These are phyloP conservation scores for Anableps anableps DNA, from an alignment of 2,797 vertebrate species.

Conservation along the genomic window DNA sequence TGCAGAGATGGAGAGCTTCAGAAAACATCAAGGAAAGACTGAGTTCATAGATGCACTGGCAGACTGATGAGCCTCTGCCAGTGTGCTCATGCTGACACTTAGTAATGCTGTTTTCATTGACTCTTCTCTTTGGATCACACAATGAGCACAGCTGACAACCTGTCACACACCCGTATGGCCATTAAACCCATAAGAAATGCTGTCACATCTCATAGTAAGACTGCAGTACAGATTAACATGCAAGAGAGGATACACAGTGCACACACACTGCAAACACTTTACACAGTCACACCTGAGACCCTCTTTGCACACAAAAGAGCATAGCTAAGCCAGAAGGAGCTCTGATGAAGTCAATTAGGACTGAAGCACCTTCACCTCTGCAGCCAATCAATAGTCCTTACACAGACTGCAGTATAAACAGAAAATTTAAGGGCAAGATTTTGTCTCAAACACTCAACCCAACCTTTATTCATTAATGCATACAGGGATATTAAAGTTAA, in stretches of 20 bases:
- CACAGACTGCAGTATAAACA: conserved; percentile 65
- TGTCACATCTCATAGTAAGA: conserved; percentile 30
- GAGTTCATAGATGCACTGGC: conserved; percentile 18
- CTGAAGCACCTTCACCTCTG: conserved; percentile 52
- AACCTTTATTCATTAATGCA: conserved; percentile 52
- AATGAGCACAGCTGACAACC: conserved; percentile 19
- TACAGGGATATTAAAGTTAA: conserved; percentile 30
- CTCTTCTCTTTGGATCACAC: conserved; percentile 27
- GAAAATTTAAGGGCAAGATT: conserved; percentile 52
- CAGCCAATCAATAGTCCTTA: conserved; percentile 71
- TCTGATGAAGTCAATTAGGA: conserved; percentile 67
- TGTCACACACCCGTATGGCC: conserved; percentile 1
- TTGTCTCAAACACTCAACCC: conserved; percentile 11
- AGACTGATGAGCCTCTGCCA: conserved; percentile 52
- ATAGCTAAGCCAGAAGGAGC: conserved; percentile 47
- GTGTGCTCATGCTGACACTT: conserved; percentile 20
- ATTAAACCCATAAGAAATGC: conserved; percentile 27
- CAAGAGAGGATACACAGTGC: conserved; percentile 26
- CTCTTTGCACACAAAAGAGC: conserved; percentile 40
- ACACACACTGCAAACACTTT: conserved; percentile 45
- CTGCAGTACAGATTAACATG: conserved; percentile 55
- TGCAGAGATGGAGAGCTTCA: conserved; percentile 13
- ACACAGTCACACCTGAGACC: conserved; percentile 62
- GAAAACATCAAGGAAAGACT: conserved; percentile 39
- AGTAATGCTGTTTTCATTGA: conserved; percentile 45